A percentile compares a stretch with the other conserved stretches of the same genome.
Conservation (phyloP, 2,797 vertebrate species). For the Squalus acanthias region DNA sequence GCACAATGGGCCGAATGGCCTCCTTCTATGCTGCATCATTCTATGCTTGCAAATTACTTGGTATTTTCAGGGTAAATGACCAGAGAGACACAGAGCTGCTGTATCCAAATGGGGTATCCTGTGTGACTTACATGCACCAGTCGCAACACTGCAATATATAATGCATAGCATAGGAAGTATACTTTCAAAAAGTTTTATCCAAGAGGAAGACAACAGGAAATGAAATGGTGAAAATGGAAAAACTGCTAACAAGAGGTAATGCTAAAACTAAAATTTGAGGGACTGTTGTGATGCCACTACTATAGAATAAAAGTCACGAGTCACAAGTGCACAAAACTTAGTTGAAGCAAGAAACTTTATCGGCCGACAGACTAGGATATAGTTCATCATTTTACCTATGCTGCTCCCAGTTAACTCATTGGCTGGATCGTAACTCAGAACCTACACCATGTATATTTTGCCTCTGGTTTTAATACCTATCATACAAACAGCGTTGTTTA, state of each 20-base stretch:
- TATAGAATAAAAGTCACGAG: not conserved
- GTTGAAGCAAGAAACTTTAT: not conserved
- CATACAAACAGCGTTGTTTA: not conserved
- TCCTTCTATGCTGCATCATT: not conserved
- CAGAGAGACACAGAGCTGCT: not conserved
- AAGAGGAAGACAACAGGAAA: not conserved
- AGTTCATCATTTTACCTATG: not conserved
- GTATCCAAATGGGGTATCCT: not conserved
- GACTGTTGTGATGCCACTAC: not conserved
- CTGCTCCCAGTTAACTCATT: not conserved
- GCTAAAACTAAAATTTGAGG: not conserved
- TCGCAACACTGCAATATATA: not conserved
- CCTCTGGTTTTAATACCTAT: not conserved
- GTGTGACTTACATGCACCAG: not conserved
- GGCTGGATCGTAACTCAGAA: not conserved
- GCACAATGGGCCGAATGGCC: not conserved
- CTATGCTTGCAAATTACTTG: not conserved
- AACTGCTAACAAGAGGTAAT: not conserved
- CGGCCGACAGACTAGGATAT: not conserved
- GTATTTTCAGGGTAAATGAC: not conserved
- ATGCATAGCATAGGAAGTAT: not conserved
- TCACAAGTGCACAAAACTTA: not conserved
- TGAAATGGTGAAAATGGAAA: not conserved
- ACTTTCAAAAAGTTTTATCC: not conserved
- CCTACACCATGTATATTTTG: not conserved